A percentile compares a stretch with the other conserved stretches of the same genome.
These are phyloP conservation scores for Microtus pennsylvanicus DNA, from an alignment of 2,113 vertebrate genomes.

Conservation along the genomic window DNA sequence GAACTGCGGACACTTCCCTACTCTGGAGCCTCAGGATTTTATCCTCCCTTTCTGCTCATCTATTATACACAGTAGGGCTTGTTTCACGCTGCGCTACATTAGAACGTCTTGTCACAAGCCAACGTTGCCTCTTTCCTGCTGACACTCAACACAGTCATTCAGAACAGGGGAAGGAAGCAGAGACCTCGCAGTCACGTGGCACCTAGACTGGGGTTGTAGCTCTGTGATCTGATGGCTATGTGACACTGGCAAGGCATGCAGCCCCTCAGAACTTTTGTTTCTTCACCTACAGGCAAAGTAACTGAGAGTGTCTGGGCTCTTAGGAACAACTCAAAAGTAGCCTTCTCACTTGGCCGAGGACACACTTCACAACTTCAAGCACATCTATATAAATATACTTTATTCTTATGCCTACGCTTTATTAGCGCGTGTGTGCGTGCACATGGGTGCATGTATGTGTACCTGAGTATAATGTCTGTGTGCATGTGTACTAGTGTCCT, in stretches of 20 bases:
- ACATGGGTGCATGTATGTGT: fast-evolving
- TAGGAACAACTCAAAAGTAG: not conserved
- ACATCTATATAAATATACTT: not conserved
- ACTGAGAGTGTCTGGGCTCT: not conserved
- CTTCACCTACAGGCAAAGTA: not conserved
- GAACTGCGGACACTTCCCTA: not conserved
- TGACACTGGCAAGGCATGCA: not conserved
- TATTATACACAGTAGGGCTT: not conserved
- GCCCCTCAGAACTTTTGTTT: not conserved
- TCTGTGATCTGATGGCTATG: not conserved
- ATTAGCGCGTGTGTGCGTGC: not conserved
- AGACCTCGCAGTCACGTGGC: not conserved
- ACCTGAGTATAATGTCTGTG: not conserved
- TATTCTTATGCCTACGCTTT: not conserved
- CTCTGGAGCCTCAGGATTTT: not conserved
- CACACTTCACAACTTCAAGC: not conserved
- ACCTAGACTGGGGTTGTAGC: not conserved
- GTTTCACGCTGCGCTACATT: not conserved
- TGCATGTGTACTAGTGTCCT: too few relatives aligned
- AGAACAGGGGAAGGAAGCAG: not conserved
- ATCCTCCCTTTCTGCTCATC: not conserved
- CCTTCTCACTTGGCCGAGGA: not conserved
- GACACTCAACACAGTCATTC: not conserved
- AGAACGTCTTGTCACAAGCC: not conserved
- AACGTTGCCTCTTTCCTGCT: not conserved